phyloP scores from a whole-genome alignment of 2,888 invertebrate genomes.

The Yponomeuta plumbellus region DNA sequence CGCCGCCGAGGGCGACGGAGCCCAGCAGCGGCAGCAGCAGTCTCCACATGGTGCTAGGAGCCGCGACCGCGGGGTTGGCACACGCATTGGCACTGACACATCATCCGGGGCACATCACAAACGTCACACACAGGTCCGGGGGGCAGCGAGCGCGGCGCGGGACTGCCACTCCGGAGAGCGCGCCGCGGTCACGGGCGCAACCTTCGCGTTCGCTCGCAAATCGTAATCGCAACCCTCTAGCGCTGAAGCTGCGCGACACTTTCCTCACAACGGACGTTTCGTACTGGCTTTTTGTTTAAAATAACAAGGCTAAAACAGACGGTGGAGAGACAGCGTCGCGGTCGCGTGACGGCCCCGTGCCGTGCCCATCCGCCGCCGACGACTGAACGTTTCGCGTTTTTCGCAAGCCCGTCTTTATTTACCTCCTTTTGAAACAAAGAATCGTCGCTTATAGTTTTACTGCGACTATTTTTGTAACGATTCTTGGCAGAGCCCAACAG shows the following conservation, averaged over 20 bases:
- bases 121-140: conserved; percentile 44
- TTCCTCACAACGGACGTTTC: neutral
- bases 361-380: conserved; percentile 63
- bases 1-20: conserved; percentile 53
- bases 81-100: conserved; percentile 8
- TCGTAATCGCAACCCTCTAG: conserved; percentile 40
- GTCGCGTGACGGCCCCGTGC: conserved; percentile 55
- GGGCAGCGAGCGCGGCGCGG: conserved; percentile 60
- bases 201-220: conserved; percentile 62
- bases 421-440: conserved; percentile 34
- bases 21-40: conserved; percentile 53
- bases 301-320: conserved; percentile 3
- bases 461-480: neutral
- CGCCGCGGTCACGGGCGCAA: conserved; percentile 68
- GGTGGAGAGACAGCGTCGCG: conserved; percentile 32
- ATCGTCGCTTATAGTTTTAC: conserved; percentile 34
- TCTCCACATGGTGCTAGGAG: conserved; percentile 52
- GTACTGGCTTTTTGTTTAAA: neutral
- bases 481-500: too few species aligned
- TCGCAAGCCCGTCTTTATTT: conserved; percentile 43
- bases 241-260: conserved; percentile 5
- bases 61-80: neutral
- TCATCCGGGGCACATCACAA: conserved; percentile 11
- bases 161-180: conserved; percentile 61
- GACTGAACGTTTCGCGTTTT: conserved; percentile 37